Base-by-base conservation (phyloP, 2,113 vertebrate genomes). In the Myrmophylax atrothorax region DNA sequence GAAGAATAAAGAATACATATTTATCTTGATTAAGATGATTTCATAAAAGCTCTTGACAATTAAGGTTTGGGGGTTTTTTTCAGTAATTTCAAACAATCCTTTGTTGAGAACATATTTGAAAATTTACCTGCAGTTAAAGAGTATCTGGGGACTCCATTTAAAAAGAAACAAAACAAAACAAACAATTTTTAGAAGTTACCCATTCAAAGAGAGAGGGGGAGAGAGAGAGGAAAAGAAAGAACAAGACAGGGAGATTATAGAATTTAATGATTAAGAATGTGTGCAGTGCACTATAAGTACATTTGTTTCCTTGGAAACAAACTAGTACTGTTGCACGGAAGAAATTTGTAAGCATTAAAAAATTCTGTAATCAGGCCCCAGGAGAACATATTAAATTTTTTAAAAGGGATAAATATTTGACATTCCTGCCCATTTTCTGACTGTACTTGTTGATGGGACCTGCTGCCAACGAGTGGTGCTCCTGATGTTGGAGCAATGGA, bases 271-370 rank as follows among this genome's bases (percentile, higher is more conserved):
- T 97, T 96, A 98, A 97, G 94, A 95, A 96, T 96, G 67, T 97
- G 94, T 97, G 86, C 86, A 92, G 89, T 94, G 75, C 89, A 94
- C 84, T 95, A 83, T 91, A 97, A 98, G 91, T 96, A 79, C 94
- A 96, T 98, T 97, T 98, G 97, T 98, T 97, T 98, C 97, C 97
- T 97, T 97, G 97, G 97, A 98, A 98, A 98, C 97, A 98, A 98
- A 98, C 93, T 95, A 95, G 96, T 94, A 93, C 89, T 97, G 85
- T 97, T 90, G 67, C 94, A 96, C 92, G 82, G 90, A 97, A 98
- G 95, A 97, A 98, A 98, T 98, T 96, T 97, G 91, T 97, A 97
- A 98, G 97, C 96, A 97, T 98, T 98, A 98, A 97, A 97, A 97
- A 97, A 97, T 98, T 98, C 97, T 97, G 90, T 98, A 98, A 98